These are phyloP conservation scores for Tribolium madens DNA, from an alignment of 1,140 invertebrate species.

Conservation along the genomic window DNA sequence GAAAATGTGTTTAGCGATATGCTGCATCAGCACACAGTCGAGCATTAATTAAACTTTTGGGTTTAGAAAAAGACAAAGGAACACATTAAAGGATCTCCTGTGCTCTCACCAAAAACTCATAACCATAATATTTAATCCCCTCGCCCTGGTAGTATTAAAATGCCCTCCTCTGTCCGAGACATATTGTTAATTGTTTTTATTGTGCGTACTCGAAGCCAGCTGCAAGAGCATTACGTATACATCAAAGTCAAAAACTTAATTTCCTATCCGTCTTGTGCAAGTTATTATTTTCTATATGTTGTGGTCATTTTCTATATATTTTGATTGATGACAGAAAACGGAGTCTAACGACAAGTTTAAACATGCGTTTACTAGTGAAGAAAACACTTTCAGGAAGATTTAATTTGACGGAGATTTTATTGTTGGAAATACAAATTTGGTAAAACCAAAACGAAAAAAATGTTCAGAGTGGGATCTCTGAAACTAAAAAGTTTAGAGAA, in stretches of 20 bases:
- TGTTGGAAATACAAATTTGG: no score
- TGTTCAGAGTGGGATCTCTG: no score
- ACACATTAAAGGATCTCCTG: no score
- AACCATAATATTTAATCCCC: not conserved
- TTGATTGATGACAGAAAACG: constrained; percentile 57
- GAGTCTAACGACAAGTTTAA: constrained; percentile 33
- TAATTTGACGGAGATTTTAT: no score
- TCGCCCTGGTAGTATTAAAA: constrained; percentile 3
- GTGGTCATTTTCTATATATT: constrained; percentile 57
- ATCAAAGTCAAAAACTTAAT: constrained; percentile 62
- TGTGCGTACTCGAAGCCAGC: constrained; percentile 42
- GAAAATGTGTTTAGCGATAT: no score
- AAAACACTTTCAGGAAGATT: no score
- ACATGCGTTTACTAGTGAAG: not conserved
- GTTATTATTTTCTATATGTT: constrained; percentile 59
- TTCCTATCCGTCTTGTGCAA: constrained; percentile 59
- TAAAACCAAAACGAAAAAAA: no score
- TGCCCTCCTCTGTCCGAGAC: constrained; percentile 13
- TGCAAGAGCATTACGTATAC: constrained; percentile 51
- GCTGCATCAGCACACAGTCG: no score
- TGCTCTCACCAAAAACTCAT: not conserved
- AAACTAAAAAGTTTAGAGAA: no score
- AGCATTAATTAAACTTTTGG: no score
- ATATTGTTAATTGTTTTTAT: constrained; percentile 42
- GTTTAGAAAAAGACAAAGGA: no score